Base-by-base conservation (phyloP, 1,140 invertebrate genomes). In the Caenorhabditis briggsae region DNA sequence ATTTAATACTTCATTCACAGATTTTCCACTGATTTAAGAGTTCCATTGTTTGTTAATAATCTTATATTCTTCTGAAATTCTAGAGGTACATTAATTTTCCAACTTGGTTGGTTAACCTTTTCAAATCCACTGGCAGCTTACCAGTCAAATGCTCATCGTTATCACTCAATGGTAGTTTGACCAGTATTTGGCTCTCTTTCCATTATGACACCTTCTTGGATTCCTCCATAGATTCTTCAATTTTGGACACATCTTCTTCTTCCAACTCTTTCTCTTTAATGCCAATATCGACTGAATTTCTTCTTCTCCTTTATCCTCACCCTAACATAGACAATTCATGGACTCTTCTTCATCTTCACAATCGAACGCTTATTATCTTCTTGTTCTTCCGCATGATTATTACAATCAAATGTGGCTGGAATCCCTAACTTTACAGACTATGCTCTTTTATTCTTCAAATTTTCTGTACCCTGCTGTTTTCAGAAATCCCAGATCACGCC, bases 31-130 rank as follows among this genome's bases (percentile, higher is more conserved):
- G 18, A 74, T 16, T 3, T 25, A 8, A 25, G 65, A 74, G 2
- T 23, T 8, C 6, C 9, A 14, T 74, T 46, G 65, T 74, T 74
- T 50, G 20, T 25, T 9, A n/a, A 74, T 74, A 74, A 74, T 74
- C 12, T 50, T n/a, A 33, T 46, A 46, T 33, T 74, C 65, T 3
- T 33, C 8, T 9, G 16, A 9, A 18, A 18, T 16, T 3, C 33
- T 25, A 9, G 12, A 7, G 7, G 12, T 25, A n/a, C 33, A 16
- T 20, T 0, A 50, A n/a, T 33, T 74, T 23, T 8, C 16, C 14
- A 9, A 74, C 12, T 33, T 43, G 12, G 7, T 46, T 43, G 2
- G 7, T 58, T 20, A 74, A 74, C 33, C 65, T 23, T 43, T 46
- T 16, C 65, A 43, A 3, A 25, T 8, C 23, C 9, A 74, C 9